Conservation (phyloP, 1,140 invertebrate genomes). For the Zaprionus nigranus region DNA sequence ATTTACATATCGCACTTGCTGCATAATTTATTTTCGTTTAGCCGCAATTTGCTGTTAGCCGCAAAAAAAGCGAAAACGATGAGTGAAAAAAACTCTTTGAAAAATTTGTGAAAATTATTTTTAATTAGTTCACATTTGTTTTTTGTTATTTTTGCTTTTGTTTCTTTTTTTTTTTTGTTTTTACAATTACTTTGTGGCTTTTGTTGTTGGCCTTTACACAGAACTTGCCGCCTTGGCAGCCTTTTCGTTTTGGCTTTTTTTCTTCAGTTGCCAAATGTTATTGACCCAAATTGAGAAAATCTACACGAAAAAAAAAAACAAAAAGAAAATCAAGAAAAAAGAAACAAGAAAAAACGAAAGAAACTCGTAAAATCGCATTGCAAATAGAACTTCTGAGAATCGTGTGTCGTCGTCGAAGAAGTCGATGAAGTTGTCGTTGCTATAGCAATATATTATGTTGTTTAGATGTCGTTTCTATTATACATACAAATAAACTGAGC, state of each 20-base stretch:
- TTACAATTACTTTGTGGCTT: conserved; percentile 51
- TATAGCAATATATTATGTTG: background rate
- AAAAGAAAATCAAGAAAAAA: conserved; percentile 13
- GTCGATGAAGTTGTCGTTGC: conserved; percentile 12
- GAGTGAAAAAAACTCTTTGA: background rate
- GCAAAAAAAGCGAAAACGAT: background rate
- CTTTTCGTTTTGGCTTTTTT: conserved; percentile 39
- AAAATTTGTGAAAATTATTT: conserved; percentile 71
- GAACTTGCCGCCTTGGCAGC: conserved; percentile 74
- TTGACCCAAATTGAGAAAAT: conserved; percentile 69
- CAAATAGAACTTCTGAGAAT: conserved; percentile 25
- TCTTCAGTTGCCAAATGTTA: conserved; percentile 75
- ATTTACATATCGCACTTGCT: conserved; percentile 13
- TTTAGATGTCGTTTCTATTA: background rate
- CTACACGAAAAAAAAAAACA: background rate
- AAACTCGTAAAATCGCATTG: conserved; percentile 37
- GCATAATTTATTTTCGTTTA: conserved; percentile 37
- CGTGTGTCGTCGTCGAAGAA: conserved; percentile 5
- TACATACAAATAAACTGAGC: background rate
- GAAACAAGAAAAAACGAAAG: conserved; percentile 33
- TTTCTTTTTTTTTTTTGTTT: conserved; percentile 44
- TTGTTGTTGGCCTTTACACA: conserved; percentile 52
- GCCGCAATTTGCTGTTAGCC: conserved; percentile 18
- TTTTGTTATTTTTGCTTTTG: conserved; percentile 41
- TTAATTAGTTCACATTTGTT: conserved; percentile 64